Percentiles rank a stretch among this genome's conserved stretches.
Conservation (phyloP, 1,140 invertebrate species). For the Phocides pigmalion region DNA sequence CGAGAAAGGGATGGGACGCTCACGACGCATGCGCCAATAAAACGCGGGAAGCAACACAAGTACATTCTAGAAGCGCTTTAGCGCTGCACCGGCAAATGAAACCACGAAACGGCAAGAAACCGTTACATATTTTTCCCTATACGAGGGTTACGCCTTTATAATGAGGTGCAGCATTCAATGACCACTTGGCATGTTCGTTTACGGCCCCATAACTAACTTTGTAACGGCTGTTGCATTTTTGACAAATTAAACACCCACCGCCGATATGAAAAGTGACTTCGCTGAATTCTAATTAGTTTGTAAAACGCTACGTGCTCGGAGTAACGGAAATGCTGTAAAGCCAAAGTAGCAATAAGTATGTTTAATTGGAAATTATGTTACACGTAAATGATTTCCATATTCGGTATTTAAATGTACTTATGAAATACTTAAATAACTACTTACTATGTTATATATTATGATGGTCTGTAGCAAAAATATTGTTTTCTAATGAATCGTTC, state of each 20-base stretch:
- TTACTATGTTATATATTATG: too few relatives aligned
- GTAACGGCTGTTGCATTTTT: slow-evolving; percentile 20
- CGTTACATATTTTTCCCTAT: slow-evolving; percentile 27
- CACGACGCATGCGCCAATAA: slow-evolving; percentile 66
- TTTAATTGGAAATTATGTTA: slow-evolving; percentile 10
- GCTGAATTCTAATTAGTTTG: slow-evolving; percentile 19
- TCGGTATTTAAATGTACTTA: neutral
- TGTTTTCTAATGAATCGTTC: too few relatives aligned
- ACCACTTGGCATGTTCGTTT: slow-evolving; percentile 23
- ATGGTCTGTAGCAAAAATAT: too few relatives aligned
- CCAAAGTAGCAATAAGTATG: neutral
- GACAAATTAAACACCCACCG: slow-evolving; percentile 15
- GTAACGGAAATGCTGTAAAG: neutral
- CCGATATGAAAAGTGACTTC: slow-evolving; percentile 12
- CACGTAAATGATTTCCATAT: neutral
- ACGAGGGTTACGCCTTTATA: slow-evolving; percentile 18
- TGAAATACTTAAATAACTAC: neutral
- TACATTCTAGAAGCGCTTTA: slow-evolving; percentile 61
- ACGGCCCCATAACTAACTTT: slow-evolving; percentile 14
- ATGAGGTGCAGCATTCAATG: slow-evolving; percentile 30
- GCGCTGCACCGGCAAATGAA: slow-evolving; percentile 37
- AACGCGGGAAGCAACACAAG: slow-evolving; percentile 66
- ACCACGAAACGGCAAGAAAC: slow-evolving; percentile 11
- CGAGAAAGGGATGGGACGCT: slow-evolving; percentile 55
- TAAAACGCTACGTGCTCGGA: slow-evolving; percentile 1